Conservation (phyloP, 2,888 invertebrate species). For the Octodonta nipae region DNA sequence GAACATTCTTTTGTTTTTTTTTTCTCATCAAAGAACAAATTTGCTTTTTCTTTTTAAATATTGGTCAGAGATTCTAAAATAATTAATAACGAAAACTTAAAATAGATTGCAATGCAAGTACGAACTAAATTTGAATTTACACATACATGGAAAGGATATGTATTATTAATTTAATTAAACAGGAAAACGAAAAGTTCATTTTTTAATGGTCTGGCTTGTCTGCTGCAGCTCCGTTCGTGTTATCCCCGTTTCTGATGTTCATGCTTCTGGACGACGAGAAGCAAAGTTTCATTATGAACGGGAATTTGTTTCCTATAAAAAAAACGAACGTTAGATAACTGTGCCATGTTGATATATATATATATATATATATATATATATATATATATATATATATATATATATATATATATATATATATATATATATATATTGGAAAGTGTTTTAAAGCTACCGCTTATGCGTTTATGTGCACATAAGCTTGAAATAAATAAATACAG, state of each 20-base stretch:
- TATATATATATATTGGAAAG: no score
- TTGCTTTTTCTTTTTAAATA: no score
- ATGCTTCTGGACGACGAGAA: conserved; percentile 76
- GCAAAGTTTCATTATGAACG: conserved; percentile 96
- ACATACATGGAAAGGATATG: conserved; percentile 27
- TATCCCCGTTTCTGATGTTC: conserved; percentile 37
- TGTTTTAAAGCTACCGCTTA: no score
- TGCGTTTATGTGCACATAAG: no score
- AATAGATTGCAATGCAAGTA: not conserved
- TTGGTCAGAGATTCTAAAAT: conserved; percentile 16
- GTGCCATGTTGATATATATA: no score
- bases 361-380: no score
- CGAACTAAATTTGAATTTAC: conserved; percentile 2
- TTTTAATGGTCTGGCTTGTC: conserved; percentile 23
- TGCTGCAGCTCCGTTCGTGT: conserved; percentile 22
- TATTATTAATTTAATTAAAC: conserved; percentile 15
- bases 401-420: no score
- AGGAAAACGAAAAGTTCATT: conserved; percentile 3
- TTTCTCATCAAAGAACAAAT: not conserved
- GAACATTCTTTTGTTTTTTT: not conserved
- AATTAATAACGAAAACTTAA: conserved; percentile 6
- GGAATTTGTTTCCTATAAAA: conserved; percentile 83
- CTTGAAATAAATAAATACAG: no score
- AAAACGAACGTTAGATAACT: no score
- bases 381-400: no score